These are phyloP conservation scores for Drosophila triauraria DNA, from an alignment of 1,140 invertebrate genomes.

Conservation along the genomic window DNA sequence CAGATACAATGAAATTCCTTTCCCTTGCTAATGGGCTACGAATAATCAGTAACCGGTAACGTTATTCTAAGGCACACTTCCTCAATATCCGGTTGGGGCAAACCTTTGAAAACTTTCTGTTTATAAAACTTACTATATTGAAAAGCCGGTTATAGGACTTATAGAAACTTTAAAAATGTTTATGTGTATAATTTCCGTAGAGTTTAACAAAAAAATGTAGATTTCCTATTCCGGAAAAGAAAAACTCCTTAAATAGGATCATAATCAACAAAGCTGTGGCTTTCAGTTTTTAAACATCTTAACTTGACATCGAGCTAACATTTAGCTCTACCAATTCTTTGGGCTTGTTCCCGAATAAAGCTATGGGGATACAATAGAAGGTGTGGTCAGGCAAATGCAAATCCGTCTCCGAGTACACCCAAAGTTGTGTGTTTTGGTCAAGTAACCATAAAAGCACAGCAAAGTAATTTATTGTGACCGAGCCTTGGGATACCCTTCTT, in stretches of 20 bases:
- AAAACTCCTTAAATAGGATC: conserved; percentile 41
- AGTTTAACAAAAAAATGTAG: conserved; percentile 24
- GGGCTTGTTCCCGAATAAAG: conserved; percentile 12
- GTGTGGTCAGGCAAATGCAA: conserved; percentile 67
- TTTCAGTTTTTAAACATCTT: conserved; percentile 42
- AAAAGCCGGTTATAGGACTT: conserved; percentile 5
- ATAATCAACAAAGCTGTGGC: conserved; percentile 57
- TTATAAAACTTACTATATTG: neutral
- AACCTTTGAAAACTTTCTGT: neutral
- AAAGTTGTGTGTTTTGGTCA: conserved; percentile 44
- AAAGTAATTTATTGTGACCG: conserved; percentile 10
- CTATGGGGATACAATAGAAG: neutral
- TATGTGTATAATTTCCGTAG: conserved; percentile 1
- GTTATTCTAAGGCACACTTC: neutral
- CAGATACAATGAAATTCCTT: conserved; percentile 67
- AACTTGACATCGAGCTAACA: conserved; percentile 34
- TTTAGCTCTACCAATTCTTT: conserved; percentile 19
- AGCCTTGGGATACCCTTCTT: conserved; percentile 27
- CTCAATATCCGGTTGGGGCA: neutral
- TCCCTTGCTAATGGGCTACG: conserved; percentile 7
- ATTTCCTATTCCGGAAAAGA: conserved; percentile 38
- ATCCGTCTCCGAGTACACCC: conserved; percentile 53
- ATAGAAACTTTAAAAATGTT: conserved; percentile 47
- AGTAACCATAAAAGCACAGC: conserved; percentile 22
- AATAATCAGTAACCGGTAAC: neutral